phyloP scores from a whole-genome alignment of 1,140 invertebrate genomes.

The Phortica variegata region DNA sequence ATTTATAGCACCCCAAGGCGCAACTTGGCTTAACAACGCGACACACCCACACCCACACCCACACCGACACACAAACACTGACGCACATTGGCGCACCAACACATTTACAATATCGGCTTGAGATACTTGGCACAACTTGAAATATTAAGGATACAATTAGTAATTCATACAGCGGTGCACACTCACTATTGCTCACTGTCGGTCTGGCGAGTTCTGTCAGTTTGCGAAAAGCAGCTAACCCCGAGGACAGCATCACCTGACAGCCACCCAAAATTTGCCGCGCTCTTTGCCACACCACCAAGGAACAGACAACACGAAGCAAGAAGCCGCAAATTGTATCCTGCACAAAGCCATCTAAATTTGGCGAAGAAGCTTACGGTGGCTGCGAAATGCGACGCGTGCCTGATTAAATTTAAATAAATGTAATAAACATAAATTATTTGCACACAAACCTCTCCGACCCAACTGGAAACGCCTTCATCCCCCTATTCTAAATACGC shows the following conservation, averaged over 20 bases:
- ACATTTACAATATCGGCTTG: slow-evolving; percentile 12
- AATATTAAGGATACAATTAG: slow-evolving; percentile 55
- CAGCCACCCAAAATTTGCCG: neutral
- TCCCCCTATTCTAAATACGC: slow-evolving; percentile 22
- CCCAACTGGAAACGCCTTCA: too few species aligned
- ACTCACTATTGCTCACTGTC: too few species aligned
- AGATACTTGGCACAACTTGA: slow-evolving; percentile 26
- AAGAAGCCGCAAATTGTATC: too few species aligned
- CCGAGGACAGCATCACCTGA: too few species aligned
- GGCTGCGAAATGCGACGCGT: slow-evolving; percentile 17
- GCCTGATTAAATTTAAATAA: slow-evolving; percentile 56
- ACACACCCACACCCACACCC: slow-evolving; percentile 22
- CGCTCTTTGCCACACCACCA: too few species aligned
- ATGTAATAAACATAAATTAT: slow-evolving; percentile 57
- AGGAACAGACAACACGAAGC: too few species aligned
- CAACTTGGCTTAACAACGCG: neutral
- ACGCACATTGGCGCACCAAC: too few species aligned
- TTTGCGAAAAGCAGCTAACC: too few species aligned
- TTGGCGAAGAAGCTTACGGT: neutral
- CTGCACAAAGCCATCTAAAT: neutral
- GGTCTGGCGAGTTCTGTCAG: too few species aligned
- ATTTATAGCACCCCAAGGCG: slow-evolving; percentile 48
- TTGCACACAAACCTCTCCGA: slow-evolving; percentile 35
- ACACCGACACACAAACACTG: too few species aligned
- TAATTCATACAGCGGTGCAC: slow-evolving; percentile 26